These are phyloP conservation scores for Philereme transversata DNA, from an alignment of 2,888 invertebrate species.

Conservation along the genomic window DNA sequence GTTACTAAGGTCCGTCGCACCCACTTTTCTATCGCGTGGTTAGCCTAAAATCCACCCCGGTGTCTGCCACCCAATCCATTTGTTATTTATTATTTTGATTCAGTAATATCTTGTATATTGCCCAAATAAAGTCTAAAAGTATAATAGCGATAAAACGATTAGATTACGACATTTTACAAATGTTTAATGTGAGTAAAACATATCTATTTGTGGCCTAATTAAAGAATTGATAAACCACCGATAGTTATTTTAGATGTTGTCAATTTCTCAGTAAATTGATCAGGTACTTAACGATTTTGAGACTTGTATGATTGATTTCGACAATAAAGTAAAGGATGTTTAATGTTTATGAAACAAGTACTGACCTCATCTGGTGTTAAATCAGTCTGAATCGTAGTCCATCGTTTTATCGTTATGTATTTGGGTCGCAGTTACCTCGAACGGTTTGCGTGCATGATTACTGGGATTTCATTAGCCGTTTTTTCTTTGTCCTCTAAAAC, in stretches of 20 bases:
- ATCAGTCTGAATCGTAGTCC: slow-evolving; percentile 48
- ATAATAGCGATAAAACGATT: slow-evolving; percentile 36
- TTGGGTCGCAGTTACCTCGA: slow-evolving; percentile 58
- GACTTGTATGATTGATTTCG: neutral
- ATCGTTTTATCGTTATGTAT: slow-evolving; percentile 57
- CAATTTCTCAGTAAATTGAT: neutral
- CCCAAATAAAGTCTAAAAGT: slow-evolving; percentile 19
- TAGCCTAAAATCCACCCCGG: slow-evolving; percentile 34
- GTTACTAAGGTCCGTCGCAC: slow-evolving; percentile 65
- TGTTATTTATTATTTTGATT: neutral
- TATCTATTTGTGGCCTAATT: slow-evolving; percentile 49
- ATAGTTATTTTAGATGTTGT: neutral
- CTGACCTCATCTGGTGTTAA: slow-evolving; percentile 38
- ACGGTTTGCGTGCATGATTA: slow-evolving; percentile 47
- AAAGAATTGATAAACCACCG: slow-evolving; percentile 24
- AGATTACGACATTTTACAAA: slow-evolving; percentile 38
- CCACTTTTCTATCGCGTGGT: slow-evolving; percentile 59
- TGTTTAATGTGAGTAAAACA: slow-evolving; percentile 48
- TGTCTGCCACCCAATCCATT: neutral
- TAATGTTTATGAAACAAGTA: slow-evolving; percentile 3
- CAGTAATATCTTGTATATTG: neutral
- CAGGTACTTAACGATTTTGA: neutral
- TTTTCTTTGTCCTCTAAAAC: slow-evolving; percentile 41
- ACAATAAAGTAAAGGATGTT: slow-evolving; percentile 15
- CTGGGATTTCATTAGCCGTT: slow-evolving; percentile 44